Base-by-base conservation (phyloP, 1,140 invertebrate species). In the Drosophila pachea region DNA sequence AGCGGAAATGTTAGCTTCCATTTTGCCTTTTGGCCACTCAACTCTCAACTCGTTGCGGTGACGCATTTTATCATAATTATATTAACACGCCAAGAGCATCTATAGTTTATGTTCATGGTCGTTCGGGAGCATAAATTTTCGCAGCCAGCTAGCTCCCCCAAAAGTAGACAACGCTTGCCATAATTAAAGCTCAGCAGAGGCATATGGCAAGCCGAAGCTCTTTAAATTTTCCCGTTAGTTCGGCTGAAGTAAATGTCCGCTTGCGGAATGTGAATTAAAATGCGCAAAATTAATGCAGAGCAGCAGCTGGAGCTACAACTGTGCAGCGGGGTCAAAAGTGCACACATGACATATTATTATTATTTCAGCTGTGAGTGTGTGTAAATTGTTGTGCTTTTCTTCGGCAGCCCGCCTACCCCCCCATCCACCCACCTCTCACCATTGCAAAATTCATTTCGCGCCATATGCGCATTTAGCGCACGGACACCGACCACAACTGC, bases 41-140 rank as follows among this genome's bases (percentile, higher is more conserved):
- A 84, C 79, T 84, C 74, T 84, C 79, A 84, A 84, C 79, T 84
- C 78, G 79, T 83, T 84, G 81, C 81, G 79, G 76, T 86, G 76
- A 84, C 79, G 79, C 69, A 84, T 84, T 84, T 86, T 84, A 84
- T 84, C 79, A 84, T 84, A 84, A 84, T 84, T 84, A 84, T 74
- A 86, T 86, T 84, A 84, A 74, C 69, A 86, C 73, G 52, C 68
- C 66, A 36, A 54, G 40, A 66, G 68, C 67, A 22, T 50, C 53
- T 58, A 69, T 69, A 69, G 67, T 69, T 69, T 65, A 69, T 69
- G 67, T 65, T 69, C 38, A 64, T 65, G 43, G 60, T 29, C 29
- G 40, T n/a, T 42, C 35, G 4, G 38, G 55, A 47, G 63, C 58
- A 78, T 76, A 73, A 68, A 79, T 81, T 79, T 22, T 66, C 50